Conservation (phyloP, 1,140 invertebrate species). For the Colletes latitarsis region DNA sequence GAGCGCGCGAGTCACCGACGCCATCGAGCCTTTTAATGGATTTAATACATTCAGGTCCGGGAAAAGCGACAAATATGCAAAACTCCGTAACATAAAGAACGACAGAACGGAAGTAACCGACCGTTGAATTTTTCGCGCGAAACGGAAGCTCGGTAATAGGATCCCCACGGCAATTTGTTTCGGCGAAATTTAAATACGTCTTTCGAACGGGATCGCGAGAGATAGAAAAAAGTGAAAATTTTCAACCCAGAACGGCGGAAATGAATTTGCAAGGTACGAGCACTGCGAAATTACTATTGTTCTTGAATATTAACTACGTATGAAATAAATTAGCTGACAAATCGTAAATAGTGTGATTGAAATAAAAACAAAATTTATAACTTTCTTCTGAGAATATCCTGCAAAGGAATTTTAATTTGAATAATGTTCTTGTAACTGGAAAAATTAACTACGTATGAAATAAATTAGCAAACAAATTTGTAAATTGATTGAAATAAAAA, state of each 20-base stretch:
- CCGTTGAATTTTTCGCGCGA: neutral
- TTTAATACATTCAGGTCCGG: neutral
- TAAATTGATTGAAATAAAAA: too few species aligned
- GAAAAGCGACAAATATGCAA: neutral
- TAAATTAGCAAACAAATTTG: too few species aligned
- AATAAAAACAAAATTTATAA: too few species aligned
- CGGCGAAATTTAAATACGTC: constrained; percentile 18
- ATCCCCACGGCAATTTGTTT: constrained; percentile 17
- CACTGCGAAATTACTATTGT: too few species aligned
- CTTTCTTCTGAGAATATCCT: too few species aligned
- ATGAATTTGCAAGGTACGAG: neutral
- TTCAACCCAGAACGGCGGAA: neutral
- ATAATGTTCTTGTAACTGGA: too few species aligned
- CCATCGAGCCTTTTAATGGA: constrained; percentile 3
- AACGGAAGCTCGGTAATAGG: neutral
- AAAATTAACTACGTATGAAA: too few species aligned
- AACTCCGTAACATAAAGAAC: neutral
- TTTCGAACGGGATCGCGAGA: neutral
- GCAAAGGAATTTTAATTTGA: too few species aligned
- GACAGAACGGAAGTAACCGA: neutral
- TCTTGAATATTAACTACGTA: too few species aligned
- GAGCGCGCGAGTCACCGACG: neutral
- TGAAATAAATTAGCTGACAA: too few species aligned
- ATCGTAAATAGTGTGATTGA: too few species aligned
- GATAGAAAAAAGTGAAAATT: neutral